These are phyloP conservation scores for Coendou prehensilis DNA, from an alignment of 2,797 vertebrate genomes.

Conservation along the genomic window DNA sequence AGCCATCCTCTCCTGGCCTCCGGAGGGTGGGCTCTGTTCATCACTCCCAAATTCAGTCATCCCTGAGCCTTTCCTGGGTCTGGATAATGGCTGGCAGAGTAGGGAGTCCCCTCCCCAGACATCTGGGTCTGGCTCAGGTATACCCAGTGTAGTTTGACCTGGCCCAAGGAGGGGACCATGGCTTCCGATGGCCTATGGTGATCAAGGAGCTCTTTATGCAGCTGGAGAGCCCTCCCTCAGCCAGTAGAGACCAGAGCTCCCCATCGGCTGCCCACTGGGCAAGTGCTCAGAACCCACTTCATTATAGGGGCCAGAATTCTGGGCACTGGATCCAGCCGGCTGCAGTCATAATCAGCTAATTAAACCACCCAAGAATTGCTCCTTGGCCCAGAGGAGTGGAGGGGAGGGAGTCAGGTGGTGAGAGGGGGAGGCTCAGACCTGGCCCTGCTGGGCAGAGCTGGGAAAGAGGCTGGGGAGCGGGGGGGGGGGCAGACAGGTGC, in stretches of 20 bases:
- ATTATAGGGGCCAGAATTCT: slow-evolving; percentile 76
- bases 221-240: slow-evolving; percentile 34
- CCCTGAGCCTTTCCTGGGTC: not conserved
- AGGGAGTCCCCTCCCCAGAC: not conserved
- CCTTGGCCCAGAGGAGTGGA: slow-evolving; percentile 38
- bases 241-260: slow-evolving; percentile 34
- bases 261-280: slow-evolving; percentile 68
- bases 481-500: not conserved
- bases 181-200: slow-evolving; percentile 18
- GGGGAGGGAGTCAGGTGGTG: not conserved
- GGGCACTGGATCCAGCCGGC: slow-evolving; percentile 73
- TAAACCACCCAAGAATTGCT: slow-evolving; percentile 75
- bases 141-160: slow-evolving; percentile 55
- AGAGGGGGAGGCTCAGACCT: not conserved
- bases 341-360: slow-evolving; percentile 80
- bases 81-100: not conserved
- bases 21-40: not conserved
- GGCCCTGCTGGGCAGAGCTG: not conserved
- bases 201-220: slow-evolving; percentile 76
- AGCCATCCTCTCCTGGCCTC: no score
- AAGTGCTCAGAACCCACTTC: slow-evolving; percentile 82
- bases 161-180: slow-evolving; percentile 27
- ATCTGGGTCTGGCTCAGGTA: slow-evolving; percentile 15
- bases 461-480: not conserved
- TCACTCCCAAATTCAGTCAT: not conserved